Evolutionary conservation across 1,140 invertebrate genomes (phyloP).

Genomic region (Drosophila mayri): DNA sequence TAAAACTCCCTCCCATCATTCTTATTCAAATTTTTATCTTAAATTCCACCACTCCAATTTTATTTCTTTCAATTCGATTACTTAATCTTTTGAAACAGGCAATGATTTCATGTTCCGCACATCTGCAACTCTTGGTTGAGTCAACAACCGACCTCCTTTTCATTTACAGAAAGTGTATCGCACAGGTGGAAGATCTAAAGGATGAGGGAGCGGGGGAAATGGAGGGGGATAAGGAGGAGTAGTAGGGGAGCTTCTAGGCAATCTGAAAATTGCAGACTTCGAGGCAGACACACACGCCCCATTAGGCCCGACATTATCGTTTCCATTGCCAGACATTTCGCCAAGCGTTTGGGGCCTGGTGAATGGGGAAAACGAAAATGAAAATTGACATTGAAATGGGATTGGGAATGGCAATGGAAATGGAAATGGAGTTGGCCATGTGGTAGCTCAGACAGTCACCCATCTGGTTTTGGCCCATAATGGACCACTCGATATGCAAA

Average conservation of each 20-base stretch:
- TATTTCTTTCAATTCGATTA: constrained; percentile 14
- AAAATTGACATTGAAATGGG: constrained; percentile 77
- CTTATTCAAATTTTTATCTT: neutral
- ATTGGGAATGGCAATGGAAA: constrained; percentile 19
- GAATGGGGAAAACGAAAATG: constrained; percentile 60
- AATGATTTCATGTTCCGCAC: constrained; percentile 23
- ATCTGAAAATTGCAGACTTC: constrained; percentile 63
- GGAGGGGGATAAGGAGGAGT: neutral
- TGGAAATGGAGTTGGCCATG: constrained; percentile 48
- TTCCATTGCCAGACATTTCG: constrained; percentile 51
- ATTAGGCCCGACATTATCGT: constrained; percentile 55
- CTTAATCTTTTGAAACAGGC: constrained; percentile 6
- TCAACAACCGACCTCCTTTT: constrained; percentile 69
- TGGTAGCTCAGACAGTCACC: constrained; percentile 16
- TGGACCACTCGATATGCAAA: constrained; percentile 51
- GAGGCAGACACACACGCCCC: constrained; percentile 59
- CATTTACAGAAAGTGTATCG: constrained; percentile 47
- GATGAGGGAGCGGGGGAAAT: neutral
- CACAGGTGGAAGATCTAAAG: constrained; percentile 15
- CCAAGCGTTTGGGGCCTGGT: constrained; percentile 34
- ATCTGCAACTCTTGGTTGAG: constrained; percentile 47
- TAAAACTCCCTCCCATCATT: neutral
- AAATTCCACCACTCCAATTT: neutral
- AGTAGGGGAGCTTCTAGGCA: constrained; percentile 2
- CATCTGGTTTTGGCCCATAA: constrained; percentile 37